These are phyloP conservation scores for Allygus modestus DNA, from an alignment of 2,888 invertebrate genomes.

Conservation along the genomic window DNA sequence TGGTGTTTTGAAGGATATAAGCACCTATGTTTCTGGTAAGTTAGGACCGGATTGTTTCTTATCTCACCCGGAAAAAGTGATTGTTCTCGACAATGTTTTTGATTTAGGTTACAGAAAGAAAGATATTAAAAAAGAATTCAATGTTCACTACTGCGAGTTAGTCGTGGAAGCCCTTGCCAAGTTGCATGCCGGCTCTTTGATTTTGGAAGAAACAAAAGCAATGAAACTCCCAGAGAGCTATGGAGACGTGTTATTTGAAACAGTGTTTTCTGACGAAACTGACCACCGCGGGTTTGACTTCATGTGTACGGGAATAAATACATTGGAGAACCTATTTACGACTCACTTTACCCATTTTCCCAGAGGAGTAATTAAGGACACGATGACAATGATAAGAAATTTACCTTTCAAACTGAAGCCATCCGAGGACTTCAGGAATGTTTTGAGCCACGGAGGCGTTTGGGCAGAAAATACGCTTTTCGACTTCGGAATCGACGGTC, in stretches of 20 bases:
- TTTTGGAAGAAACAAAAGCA: constrained; percentile 54
- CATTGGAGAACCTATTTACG: constrained; percentile 39
- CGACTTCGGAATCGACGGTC: constrained; percentile 39
- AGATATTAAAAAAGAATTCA: constrained; percentile 48
- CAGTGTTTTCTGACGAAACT: constrained; percentile 57
- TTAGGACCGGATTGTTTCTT: constrained; percentile 54
- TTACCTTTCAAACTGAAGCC: constrained; percentile 59
- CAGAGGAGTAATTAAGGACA: constrained; percentile 26
- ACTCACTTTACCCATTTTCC: constrained; percentile 58
- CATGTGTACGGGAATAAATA: constrained; percentile 59
- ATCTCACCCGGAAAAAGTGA: constrained; percentile 40
- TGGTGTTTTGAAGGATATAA: constrained; percentile 60
- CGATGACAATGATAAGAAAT: constrained; percentile 45
- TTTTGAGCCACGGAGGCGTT: constrained; percentile 52
- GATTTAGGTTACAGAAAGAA: constrained; percentile 51
- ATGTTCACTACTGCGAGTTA: constrained; percentile 54
- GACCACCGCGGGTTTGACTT: constrained; percentile 59
- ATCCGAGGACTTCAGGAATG: constrained; percentile 54
- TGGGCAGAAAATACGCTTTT: constrained; percentile 44
- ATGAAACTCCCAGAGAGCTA: constrained; percentile 48
- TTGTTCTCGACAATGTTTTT: constrained; percentile 50
- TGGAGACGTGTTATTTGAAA: constrained; percentile 44
- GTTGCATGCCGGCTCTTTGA: constrained; percentile 53
- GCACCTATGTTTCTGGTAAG: constrained; percentile 7
- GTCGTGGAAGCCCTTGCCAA: constrained; percentile 58